phyloP scores from a whole-genome alignment of 2,797 vertebrate genomes.

The Benthosema pterotum region DNA sequence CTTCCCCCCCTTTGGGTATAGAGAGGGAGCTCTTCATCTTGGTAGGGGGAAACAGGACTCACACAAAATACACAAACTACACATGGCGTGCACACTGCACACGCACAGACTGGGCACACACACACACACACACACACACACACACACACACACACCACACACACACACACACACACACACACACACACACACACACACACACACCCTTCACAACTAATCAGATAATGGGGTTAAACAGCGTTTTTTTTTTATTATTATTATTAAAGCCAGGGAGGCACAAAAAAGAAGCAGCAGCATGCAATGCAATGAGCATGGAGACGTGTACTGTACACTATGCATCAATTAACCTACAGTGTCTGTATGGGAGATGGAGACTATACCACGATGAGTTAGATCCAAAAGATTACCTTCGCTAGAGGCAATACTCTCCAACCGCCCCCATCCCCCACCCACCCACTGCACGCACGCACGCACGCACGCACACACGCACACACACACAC shows the following conservation, averaged over 20 bases:
- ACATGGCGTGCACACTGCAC: too few relatives aligned
- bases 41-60: conserved; percentile 18
- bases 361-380: conserved; percentile 50
- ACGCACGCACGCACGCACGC: too few relatives aligned
- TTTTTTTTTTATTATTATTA: too few relatives aligned
- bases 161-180: conserved; percentile 19
- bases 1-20: conserved; percentile 64
- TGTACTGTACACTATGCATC: conserved; percentile 43
- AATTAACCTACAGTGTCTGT: conserved; percentile 56
- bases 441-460: conserved; percentile 1
- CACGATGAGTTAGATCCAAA: neutral
- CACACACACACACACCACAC: neutral
- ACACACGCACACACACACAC: neutral
- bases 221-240: conserved; percentile 61
- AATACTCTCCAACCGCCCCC: neutral
- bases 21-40: conserved; percentile 66
- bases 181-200: conserved; percentile 1
- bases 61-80: neutral
- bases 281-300: conserved; percentile 1
- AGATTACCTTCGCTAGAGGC: conserved; percentile 13
- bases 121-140: too few relatives aligned
- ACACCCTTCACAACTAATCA: conserved; percentile 39
- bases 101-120: too few relatives aligned
- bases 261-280: conserved; percentile 46
- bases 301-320: conserved; percentile 52